Percentiles rank a stretch among this genome's conserved stretches.
phyloP scores from a whole-genome alignment of 2,797 vertebrate genomes.

The Labeo calbasu region DNA sequence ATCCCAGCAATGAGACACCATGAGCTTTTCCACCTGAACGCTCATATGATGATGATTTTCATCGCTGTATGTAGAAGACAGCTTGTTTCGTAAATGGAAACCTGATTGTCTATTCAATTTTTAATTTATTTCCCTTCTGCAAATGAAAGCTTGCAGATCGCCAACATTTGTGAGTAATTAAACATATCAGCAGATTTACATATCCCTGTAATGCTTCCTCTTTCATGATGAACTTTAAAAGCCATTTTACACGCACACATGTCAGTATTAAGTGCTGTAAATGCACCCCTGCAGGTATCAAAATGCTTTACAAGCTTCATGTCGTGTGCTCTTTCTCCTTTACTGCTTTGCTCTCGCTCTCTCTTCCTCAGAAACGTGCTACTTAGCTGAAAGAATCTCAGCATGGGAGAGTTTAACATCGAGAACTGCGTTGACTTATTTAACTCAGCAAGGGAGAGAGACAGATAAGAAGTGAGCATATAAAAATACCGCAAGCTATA shows the following conservation, averaged over 20 bases:
- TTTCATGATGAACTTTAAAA: slow-evolving; percentile 42
- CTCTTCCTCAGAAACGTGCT: slow-evolving; percentile 38
- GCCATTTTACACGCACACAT: slow-evolving; percentile 3
- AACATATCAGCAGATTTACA: slow-evolving; percentile 36
- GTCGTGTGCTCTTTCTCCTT: slow-evolving; percentile 27
- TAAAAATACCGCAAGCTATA: slow-evolving; percentile 13
- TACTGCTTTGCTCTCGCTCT: slow-evolving; percentile 30
- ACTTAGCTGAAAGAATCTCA: slow-evolving; percentile 52
- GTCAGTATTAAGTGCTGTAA: slow-evolving; percentile 49
- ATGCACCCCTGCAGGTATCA: slow-evolving; percentile 50
- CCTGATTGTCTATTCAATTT: slow-evolving; percentile 45
- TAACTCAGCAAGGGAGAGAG: slow-evolving; percentile 30
- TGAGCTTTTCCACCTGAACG: slow-evolving; percentile 19
- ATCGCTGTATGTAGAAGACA: slow-evolving; percentile 3
- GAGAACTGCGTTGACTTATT: slow-evolving; percentile 32
- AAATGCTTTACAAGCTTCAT: slow-evolving; percentile 48
- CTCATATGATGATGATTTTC: slow-evolving; percentile 19
- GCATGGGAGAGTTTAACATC: slow-evolving; percentile 44
- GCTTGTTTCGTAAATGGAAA: slow-evolving; percentile 33
- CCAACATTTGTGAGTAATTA: slow-evolving; percentile 4
- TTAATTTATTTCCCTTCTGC: slow-evolving; percentile 23
- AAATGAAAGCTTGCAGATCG: slow-evolving; percentile 25
- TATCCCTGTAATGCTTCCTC: slow-evolving; percentile 19
- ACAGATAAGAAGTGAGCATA: slow-evolving; percentile 18
- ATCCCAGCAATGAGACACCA: not conserved